Evolutionary conservation across 2,797 vertebrate species (phyloP), one percentile per base, ranked within the genome.

Genomic region (Craterocephalus amniculus): DNA sequence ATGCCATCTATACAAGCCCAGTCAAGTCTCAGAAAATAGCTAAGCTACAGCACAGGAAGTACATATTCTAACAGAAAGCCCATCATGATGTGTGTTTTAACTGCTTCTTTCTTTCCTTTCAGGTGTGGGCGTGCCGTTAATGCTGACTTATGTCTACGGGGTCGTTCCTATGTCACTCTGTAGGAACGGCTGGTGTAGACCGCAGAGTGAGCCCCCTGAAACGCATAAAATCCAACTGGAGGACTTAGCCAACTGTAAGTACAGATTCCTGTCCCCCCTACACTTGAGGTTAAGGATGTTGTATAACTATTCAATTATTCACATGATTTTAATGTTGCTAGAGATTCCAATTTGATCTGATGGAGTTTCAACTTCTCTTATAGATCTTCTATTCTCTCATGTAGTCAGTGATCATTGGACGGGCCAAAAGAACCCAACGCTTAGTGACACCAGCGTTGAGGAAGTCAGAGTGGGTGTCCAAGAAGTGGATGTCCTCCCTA

Each of bases 391-490:
- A 84, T 92, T 90, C 66, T 83, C 92, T 91, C 92, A 95, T 89
- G 92, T 94, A 95, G 96, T 96, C 92, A 95, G 94, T 6, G 95
- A 96, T 87, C 94, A 95, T 79, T 95, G 95, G 95, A 90, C 91
- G 0, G 94, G 91, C 86, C 92, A 95, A 83, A 91, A 85, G 77
- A 94, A 93, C 78, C 84, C 89, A 8, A 61, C 85, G 13, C 36
- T 74, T 1, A 88, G 67, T 0, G 89, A 95, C 68, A 91, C 89
- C 1, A 92, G 90, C 49, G 74, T 91, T 54, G 87, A 87, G 26
- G 95, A 95, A 77, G 85, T 92, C 35, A 78, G 86, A 70, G 93
- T 94, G 79, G 93, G 90, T 76, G 87, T 93, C 61, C 93, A 94
- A 80, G 93, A 94, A 83, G 92, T 91, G 56, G 86, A 86, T 18